These are phyloP conservation scores for Zonotrichia albicollis DNA, from an alignment of 2,797 vertebrate species.

Conservation along the genomic window DNA sequence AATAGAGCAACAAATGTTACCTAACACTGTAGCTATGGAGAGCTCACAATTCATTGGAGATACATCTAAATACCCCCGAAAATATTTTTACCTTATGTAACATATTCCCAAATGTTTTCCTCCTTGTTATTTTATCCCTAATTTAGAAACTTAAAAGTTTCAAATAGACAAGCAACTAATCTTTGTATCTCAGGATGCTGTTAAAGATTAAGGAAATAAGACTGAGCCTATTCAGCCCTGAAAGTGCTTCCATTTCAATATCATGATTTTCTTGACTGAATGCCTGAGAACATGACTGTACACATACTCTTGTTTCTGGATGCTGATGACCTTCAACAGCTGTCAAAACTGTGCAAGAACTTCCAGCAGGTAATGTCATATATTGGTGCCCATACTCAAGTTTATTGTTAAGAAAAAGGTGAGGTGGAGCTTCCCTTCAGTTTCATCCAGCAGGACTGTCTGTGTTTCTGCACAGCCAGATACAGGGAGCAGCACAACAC, in stretches of 20 bases:
- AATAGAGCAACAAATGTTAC: neutral
- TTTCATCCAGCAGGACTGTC: neutral
- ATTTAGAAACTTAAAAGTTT: neutral
- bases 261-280: constrained; percentile 26
- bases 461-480: neutral
- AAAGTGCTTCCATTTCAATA: neutral
- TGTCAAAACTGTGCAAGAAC: constrained; percentile 41
- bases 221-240: neutral
- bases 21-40: neutral
- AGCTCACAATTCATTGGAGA: neutral
- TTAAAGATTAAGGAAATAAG: neutral
- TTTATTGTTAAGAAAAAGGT: neutral
- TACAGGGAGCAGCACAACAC: neutral
- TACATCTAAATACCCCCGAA: neutral
- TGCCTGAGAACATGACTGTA: constrained; percentile 10
- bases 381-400: neutral
- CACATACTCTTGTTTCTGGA: constrained; percentile 33
- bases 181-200: neutral
- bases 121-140: neutral
- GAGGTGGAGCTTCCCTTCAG: neutral
- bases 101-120: neutral
- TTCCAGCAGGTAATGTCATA: constrained; percentile 40
- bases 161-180: neutral
- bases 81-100: neutral
- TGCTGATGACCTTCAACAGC: constrained; percentile 21